These are phyloP conservation scores for Anticlea derivata DNA, from an alignment of 2,888 invertebrate genomes.

Conservation along the genomic window DNA sequence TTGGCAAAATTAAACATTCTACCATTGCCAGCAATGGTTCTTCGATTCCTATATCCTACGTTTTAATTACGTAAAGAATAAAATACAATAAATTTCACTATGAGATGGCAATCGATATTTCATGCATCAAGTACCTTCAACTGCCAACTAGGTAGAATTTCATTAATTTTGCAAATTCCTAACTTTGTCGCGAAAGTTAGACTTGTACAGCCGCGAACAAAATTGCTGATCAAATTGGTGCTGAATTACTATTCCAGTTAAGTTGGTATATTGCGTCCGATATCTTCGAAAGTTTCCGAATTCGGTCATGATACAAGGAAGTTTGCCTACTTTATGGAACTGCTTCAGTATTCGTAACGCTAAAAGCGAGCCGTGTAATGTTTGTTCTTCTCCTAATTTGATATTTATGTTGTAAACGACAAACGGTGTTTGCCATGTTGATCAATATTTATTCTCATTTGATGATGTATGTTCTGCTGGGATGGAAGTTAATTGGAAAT, in stretches of 20 bases:
- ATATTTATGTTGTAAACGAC: constrained; percentile 33
- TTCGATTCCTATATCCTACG: background rate
- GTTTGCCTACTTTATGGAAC: constrained; percentile 27
- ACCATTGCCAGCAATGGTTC: no score
- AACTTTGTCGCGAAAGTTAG: constrained; percentile 49
- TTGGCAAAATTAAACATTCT: no score
- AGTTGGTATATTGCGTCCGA: constrained; percentile 8
- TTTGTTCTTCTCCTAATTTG: constrained; percentile 35
- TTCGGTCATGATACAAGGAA: constrained; percentile 17
- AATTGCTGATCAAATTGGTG: constrained; percentile 50
- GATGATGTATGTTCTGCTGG: constrained; percentile 1
- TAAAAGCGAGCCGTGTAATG: constrained; percentile 33
- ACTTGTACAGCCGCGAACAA: constrained; percentile 36
- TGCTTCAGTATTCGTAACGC: constrained; percentile 27
- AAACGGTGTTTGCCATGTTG: constrained; percentile 26
- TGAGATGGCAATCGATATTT: constrained; percentile 35
- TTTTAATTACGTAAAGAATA: background rate
- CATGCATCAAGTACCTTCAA: constrained; percentile 7
- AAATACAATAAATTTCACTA: background rate
- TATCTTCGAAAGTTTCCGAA: constrained; percentile 23
- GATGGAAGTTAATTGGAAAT: background rate
- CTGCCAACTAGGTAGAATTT: constrained; percentile 45
- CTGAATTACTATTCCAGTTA: constrained; percentile 1
- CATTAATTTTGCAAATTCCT: constrained; percentile 54
- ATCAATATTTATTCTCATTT: constrained; percentile 4